Base-by-base conservation (phyloP, 1,140 invertebrate genomes). In the Hormaphis cornu region DNA sequence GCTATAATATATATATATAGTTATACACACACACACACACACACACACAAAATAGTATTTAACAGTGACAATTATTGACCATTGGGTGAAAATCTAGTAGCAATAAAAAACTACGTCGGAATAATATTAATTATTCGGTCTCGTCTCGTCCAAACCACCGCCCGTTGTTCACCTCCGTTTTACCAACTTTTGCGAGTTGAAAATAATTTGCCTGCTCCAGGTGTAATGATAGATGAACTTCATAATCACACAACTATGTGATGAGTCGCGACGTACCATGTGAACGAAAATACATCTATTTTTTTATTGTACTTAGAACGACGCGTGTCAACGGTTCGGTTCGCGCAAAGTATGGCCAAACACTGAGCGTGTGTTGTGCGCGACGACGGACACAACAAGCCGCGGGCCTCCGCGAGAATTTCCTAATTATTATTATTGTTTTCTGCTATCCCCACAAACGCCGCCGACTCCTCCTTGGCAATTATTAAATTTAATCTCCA, bases 161-260 rank as follows among this genome's bases (percentile, higher is more conserved):
- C n/a, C n/a, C n/a, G n/a, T n/a, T n/a, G 54, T 73, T 82, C 81
- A 82, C 82, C 89, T 89, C 89, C 89, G 89, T 80, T 91, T 91
- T 73, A 91, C 89, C 74, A 91, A 82, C 82, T 91, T 91, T 78
- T 91, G 88, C 77, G 89, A 90, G 80, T 90, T 90, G 80, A 91
- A 86, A 80, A 91, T 88, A 80, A 91, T 91, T 80, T 90, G 88
- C 81, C 87, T 86, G 80, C 89, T 90, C 89, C 89, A 91, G 81
- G 88, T 89, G 83, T 88, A 90, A 77, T 84, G 85, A 84, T 90
- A 90, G 81, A 83, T 84, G 86, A 85, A 89, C 87, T 81, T 83
- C 80, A 81, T 80, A 77, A 77, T 71, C 61, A 66, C 61, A 66
- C 61, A 48, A 66, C 61, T 66, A 66, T 50, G 61, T 66, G 61